These are phyloP conservation scores for Leptopilina drosophilae DNA, from an alignment of 2,888 invertebrate genomes.

Conservation along the genomic window DNA sequence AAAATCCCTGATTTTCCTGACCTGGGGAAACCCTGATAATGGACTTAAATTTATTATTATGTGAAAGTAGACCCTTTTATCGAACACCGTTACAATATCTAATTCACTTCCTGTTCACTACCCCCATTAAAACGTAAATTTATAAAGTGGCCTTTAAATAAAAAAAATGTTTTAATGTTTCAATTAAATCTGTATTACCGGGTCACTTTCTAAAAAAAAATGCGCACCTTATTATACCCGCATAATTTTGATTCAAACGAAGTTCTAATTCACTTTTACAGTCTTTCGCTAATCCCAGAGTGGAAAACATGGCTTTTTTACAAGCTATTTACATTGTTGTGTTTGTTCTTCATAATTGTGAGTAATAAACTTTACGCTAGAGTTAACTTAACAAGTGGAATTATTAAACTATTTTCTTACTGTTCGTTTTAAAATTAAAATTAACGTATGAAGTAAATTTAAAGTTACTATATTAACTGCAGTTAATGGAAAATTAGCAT, in stretches of 20 bases:
- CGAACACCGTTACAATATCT: constrained; percentile 13
- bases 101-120: constrained; percentile 8
- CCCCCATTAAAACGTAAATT: constrained; percentile 10
- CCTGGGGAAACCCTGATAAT: too few relatives aligned
- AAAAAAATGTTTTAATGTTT: background rate
- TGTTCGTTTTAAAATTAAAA: too few relatives aligned
- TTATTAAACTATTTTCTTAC: too few relatives aligned
- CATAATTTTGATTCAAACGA: constrained; percentile 45
- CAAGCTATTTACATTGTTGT: constrained; percentile 14
- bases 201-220: constrained; percentile 52
- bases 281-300: constrained; percentile 44
- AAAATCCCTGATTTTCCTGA: too few relatives aligned
- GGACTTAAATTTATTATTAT: background rate
- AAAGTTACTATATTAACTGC: too few relatives aligned
- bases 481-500: too few relatives aligned
- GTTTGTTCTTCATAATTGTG: constrained; percentile 21
- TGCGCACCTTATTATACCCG: constrained; percentile 53
- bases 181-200: constrained; percentile 43
- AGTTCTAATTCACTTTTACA: constrained; percentile 35
- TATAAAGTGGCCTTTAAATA: background rate
- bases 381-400: too few relatives aligned
- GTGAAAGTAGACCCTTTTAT: constrained; percentile 15
- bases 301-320: constrained; percentile 48
- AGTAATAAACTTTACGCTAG: constrained; percentile 9
- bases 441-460: too few relatives aligned